Base-by-base conservation (phyloP, 2,888 invertebrate genomes). In the Macrosoma leucophasiata region DNA sequence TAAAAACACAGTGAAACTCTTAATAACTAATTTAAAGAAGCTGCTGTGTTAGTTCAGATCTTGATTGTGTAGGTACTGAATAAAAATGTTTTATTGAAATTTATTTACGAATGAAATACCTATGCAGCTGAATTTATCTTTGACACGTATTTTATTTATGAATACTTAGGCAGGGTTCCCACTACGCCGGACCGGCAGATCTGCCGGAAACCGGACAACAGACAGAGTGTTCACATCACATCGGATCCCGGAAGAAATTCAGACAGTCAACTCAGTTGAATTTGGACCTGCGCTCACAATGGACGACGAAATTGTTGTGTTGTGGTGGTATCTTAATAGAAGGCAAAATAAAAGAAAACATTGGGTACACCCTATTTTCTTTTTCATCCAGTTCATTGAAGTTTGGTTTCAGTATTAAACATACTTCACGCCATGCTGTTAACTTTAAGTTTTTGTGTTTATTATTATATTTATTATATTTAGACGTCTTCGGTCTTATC, bases 401-500 rank as follows among this genome's bases (percentile, higher is more conserved):
- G 48, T 52, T 46, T 46, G 42, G 44, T 46, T 46, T 50, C 40
- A 52, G 46, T 44, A 48, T 43, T 46, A 45, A 48, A 48, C 49
- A 52, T 49, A 52, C 43, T 52, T 49, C 48, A 43, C 48, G 46
- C 46, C 49, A 34, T 43, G 48, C 51, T 45, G 46, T 40, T 41
- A 43, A 43, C 29, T 43, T 45, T 30, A 50, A 48, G 21, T 48
- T 45, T 39, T 46, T 50, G 37, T 46, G 43, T 48, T 45, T 50
- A 43, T 48, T 41, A 13, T n/a, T n/a, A n/a, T n/a, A n/a, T n/a
- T n/a, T n/a, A 37, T 40, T n/a, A n/a, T n/a, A n/a, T n/a, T n/a
- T n/a, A n/a, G n/a, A n/a, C n/a, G 9, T 43, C 41, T 45, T 44
- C 47, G 36, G 48, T 50, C 40, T 49, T 50, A 26, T 52, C 47